Evolutionary conservation across 2,113 vertebrate genomes (phyloP).

Genomic region (Phoenicopterus ruber): DNA sequence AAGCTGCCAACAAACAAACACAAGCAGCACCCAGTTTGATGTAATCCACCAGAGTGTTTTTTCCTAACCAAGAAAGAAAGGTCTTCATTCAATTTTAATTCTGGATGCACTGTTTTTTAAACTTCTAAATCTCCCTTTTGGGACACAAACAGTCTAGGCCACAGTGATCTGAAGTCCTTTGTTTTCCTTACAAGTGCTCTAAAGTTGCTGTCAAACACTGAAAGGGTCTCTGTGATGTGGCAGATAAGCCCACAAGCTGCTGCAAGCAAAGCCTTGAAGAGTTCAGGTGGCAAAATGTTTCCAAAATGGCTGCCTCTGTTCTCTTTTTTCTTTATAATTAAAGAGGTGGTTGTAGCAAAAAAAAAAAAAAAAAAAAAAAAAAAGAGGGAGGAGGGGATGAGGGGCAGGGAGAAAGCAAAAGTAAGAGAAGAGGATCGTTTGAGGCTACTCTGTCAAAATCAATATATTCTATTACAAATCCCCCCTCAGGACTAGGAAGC

Average conservation of each 20-base stretch:
- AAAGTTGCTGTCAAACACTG: background rate
- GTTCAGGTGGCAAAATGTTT: background rate
- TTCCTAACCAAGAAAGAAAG: background rate
- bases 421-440: background rate
- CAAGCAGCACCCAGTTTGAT: background rate
- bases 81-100: slow-evolving; percentile 1
- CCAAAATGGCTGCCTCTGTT: background rate
- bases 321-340: background rate
- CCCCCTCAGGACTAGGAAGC: background rate
- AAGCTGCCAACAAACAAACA: background rate
- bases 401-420: background rate
- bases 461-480: background rate
- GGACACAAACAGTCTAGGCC: background rate
- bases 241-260: slow-evolving; percentile 15
- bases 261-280: background rate
- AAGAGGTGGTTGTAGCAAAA: background rate
- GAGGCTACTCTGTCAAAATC: slow-evolving; percentile 6
- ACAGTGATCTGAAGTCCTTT: background rate
- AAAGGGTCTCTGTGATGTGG: slow-evolving; percentile 4
- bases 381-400: accelerated
- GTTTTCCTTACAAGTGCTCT: background rate
- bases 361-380: too few species aligned
- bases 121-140: background rate
- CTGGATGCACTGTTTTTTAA: background rate
- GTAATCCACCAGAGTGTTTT: background rate